phyloP scores from a whole-genome alignment of 2,113 vertebrate genomes.

The Myrmecobius fasciatus region DNA sequence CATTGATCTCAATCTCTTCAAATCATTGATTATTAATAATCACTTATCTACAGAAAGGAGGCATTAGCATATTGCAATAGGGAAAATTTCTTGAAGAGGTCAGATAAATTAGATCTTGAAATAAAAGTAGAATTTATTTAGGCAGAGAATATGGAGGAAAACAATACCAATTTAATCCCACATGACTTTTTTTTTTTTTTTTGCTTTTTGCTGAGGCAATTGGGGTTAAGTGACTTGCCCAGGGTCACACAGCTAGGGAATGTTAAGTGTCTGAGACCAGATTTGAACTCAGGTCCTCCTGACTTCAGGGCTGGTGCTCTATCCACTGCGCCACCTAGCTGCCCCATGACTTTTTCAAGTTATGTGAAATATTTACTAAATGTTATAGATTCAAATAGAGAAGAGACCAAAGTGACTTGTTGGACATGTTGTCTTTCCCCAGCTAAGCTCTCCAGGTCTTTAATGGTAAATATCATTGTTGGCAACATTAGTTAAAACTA shows the following conservation, averaged over 20 bases:
- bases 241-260: no score
- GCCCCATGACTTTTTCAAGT: slow-evolving; percentile 68
- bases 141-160: slow-evolving; percentile 56
- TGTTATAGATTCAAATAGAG: slow-evolving; percentile 68
- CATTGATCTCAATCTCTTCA: no score
- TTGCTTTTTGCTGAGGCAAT: no score
- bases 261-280: no score
- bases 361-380: slow-evolving; percentile 66
- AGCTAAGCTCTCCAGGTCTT: slow-evolving; percentile 50
- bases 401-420: slow-evolving; percentile 54
- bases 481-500: slow-evolving; percentile 25
- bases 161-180: slow-evolving; percentile 52
- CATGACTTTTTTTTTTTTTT: slow-evolving; percentile 75
- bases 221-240: no score
- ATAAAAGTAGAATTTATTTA: slow-evolving; percentile 31
- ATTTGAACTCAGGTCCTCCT: no score
- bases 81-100: not conserved
- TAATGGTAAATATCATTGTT: slow-evolving; percentile 45
- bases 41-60: not conserved
- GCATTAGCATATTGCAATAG: not conserved
- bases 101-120: not conserved
- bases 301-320: no score
- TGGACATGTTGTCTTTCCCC: slow-evolving; percentile 60
- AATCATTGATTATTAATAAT: no score
- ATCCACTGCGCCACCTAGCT: no score